A percentile compares a stretch with the other conserved stretches of the same genome.
Evolutionary conservation across 2,113 vertebrate genomes (phyloP).

Genomic region (Edolisoma coerulescens): DNA sequence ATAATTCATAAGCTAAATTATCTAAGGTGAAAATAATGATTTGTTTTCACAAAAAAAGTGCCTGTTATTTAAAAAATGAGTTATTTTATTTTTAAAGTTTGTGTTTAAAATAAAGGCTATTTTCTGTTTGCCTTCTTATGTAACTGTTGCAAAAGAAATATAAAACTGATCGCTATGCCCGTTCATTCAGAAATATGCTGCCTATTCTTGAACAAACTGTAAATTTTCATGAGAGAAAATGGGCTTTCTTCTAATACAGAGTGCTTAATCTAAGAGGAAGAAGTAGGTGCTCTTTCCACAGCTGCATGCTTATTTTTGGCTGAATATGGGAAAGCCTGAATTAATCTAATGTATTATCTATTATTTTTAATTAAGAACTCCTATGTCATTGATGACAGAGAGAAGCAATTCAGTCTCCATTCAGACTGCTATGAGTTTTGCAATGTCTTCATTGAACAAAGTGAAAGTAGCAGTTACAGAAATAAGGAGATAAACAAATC

Average conservation of each 20-base stretch:
- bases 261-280: not conserved
- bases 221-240: not conserved
- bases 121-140: not conserved
- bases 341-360: not conserved
- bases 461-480: not conserved
- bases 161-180: not conserved
- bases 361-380: not conserved
- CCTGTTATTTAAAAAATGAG: not conserved
- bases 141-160: not conserved
- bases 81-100: not conserved
- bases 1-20: not conserved
- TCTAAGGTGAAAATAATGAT: not conserved
- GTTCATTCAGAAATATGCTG: not conserved
- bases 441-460: not conserved
- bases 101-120: not conserved
- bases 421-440: not conserved
- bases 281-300: not conserved
- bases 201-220: not conserved
- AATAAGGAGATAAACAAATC: not conserved
- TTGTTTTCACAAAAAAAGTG: not conserved
- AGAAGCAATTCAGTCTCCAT: not conserved
- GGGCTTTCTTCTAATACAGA: not conserved
- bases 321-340: not conserved
- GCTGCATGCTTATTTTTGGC: not conserved
- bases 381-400: not conserved